A percentile compares a stretch with the other conserved stretches of the same genome.
Conservation (phyloP, 2,888 invertebrate genomes). For the Amphipyra berbera region DNA sequence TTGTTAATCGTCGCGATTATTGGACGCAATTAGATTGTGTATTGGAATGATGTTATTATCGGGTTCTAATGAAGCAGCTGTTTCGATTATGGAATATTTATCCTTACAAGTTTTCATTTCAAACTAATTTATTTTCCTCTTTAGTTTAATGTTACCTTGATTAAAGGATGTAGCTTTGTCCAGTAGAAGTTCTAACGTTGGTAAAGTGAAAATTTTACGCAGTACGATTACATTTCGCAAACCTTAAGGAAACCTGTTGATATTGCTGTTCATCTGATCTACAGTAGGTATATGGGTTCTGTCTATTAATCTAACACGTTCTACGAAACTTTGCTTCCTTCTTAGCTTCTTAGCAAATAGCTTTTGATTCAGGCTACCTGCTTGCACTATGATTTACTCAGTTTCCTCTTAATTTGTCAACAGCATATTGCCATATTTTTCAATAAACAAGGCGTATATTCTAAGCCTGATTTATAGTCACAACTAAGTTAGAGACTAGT, state of each 20-base stretch:
- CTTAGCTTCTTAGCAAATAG: conserved; percentile 23
- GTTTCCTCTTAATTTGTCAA: conserved; percentile 46
- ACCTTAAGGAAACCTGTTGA: not conserved
- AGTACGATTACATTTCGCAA: too few relatives aligned
- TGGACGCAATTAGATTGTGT: conserved; percentile 31
- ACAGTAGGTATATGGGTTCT: not conserved
- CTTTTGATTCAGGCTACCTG: conserved; percentile 23
- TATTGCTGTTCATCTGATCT: not conserved
- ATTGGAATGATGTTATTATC: conserved; percentile 29
- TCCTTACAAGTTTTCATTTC: not conserved
- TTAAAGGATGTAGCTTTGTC: too few relatives aligned
- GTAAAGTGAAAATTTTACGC: too few relatives aligned
- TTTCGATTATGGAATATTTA: conserved; percentile 11
- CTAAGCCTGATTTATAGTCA: conserved; percentile 42
- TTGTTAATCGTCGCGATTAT: conserved; percentile 55
- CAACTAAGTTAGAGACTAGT: conserved; percentile 46
- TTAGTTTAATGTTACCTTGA: not conserved
- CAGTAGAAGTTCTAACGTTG: too few relatives aligned
- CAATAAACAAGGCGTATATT: conserved; percentile 42
- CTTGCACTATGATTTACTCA: conserved; percentile 40
- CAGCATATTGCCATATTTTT: conserved; percentile 48
- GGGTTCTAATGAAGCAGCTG: conserved; percentile 31
- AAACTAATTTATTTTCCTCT: not conserved
- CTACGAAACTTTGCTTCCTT: conserved; percentile 9
- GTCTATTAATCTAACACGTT: conserved; percentile 5